Evolutionary conservation across 2,113 vertebrate genomes (phyloP).

Genomic region (Pelodiscus sinensis): DNA sequence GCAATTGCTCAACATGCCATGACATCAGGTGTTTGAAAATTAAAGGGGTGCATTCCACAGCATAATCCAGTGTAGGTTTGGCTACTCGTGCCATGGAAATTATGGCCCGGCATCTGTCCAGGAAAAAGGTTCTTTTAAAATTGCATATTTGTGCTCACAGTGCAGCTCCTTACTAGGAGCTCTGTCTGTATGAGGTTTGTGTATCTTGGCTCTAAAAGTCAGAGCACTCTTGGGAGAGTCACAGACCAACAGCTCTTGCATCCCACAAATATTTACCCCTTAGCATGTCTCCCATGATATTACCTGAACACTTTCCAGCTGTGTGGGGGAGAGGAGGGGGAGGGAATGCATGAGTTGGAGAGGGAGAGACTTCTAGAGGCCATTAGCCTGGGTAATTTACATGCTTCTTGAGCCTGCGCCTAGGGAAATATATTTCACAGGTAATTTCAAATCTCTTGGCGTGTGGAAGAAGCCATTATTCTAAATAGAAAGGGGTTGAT

Average conservation of each 20-base stretch:
- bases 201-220: not conserved
- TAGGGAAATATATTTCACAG: conserved; percentile 83
- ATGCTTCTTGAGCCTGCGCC: conserved; percentile 73
- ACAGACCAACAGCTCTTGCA: not conserved
- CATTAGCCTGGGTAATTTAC: conserved; percentile 80
- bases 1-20: not conserved
- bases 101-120: conserved; percentile 49
- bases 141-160: conserved; percentile 46
- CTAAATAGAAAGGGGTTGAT: conserved; percentile 72
- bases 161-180: not conserved
- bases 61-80: not conserved
- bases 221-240: not conserved
- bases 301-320: conserved; percentile 51
- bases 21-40: conserved; percentile 25
- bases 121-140: conserved; percentile 38
- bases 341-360: not conserved
- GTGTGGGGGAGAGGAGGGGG: not conserved
- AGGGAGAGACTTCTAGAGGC: conserved; percentile 66
- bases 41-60: conserved; percentile 27
- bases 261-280: not conserved
- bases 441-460: conserved; percentile 81
- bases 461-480: conserved; percentile 79
- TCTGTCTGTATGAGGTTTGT: not conserved
- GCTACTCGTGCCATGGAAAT: not conserved
- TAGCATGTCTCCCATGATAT: not conserved